Evolutionary conservation across 2,113 vertebrate species (phyloP).

Genomic region (Tupaia chinensis): DNA sequence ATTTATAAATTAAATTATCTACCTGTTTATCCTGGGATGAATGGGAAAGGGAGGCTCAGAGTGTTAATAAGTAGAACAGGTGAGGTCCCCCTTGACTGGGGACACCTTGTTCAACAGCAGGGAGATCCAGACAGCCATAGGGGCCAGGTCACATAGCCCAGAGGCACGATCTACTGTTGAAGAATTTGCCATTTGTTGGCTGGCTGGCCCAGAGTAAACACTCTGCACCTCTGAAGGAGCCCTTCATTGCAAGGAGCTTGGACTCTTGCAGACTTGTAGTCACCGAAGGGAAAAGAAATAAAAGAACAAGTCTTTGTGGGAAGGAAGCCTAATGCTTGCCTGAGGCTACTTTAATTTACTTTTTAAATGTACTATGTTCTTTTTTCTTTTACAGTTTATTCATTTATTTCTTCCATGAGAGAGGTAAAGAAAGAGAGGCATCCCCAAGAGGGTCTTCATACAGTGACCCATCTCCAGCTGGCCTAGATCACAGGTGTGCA

Average conservation of each 20-base stretch:
- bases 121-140: background rate
- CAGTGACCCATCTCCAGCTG: too few species aligned
- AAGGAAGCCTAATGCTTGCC: background rate
- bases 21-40: background rate
- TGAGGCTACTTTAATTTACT: background rate
- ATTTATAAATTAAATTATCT: background rate
- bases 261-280: background rate
- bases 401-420: too few species aligned
- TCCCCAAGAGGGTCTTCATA: too few species aligned
- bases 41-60: background rate
- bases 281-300: background rate
- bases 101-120: background rate
- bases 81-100: background rate
- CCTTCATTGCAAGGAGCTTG: background rate
- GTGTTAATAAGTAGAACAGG: background rate
- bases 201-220: background rate
- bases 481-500: too few species aligned
- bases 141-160: background rate
- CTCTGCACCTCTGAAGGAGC: background rate
- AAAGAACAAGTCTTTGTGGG: background rate
- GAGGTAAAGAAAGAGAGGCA: too few species aligned
- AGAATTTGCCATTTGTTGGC: background rate
- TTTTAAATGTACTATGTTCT: background rate
- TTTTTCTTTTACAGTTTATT: too few species aligned
- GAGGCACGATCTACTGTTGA: background rate